Percentiles rank a stretch among this genome's conserved stretches.
Evolutionary conservation across 2,888 invertebrate species (phyloP).

Genomic region (Anodontia alba): DNA sequence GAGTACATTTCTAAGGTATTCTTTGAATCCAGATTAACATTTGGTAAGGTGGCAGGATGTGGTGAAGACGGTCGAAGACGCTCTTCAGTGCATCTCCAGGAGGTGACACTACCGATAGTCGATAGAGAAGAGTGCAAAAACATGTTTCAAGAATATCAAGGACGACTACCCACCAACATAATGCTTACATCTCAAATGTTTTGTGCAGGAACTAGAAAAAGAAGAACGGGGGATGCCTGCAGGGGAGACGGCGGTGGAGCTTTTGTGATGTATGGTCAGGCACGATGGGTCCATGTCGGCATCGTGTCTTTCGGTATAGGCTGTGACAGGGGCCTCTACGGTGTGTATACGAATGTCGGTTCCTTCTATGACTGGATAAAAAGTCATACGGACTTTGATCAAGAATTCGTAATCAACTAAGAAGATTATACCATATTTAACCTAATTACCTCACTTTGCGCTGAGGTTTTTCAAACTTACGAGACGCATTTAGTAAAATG

Average conservation of each 20-base stretch:
- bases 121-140: constrained; percentile 29
- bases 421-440: no score
- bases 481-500: no score
- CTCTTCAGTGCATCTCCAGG: background rate
- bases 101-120: constrained; percentile 43
- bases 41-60: constrained; percentile 45
- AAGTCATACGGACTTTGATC: constrained; percentile 24
- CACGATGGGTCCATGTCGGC: constrained; percentile 47
- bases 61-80: constrained; percentile 7
- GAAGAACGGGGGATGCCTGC: constrained; percentile 46
- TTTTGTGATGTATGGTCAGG: constrained; percentile 28
- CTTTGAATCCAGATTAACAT: constrained; percentile 5
- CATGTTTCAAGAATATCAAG: background rate
- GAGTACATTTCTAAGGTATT: constrained; percentile 33
- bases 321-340: constrained; percentile 40
- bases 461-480: no score
- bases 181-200: constrained; percentile 52
- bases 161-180: background rate
- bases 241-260: constrained; percentile 54
- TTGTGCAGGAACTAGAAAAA: constrained; percentile 50
- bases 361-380: constrained; percentile 54
- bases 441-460: no score
- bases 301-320: constrained; percentile 54
- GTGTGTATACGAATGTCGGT: constrained; percentile 56
- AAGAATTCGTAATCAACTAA: constrained; percentile 10